Base-by-base conservation (phyloP, 1,140 invertebrate genomes). In the Plodia interpunctella region DNA sequence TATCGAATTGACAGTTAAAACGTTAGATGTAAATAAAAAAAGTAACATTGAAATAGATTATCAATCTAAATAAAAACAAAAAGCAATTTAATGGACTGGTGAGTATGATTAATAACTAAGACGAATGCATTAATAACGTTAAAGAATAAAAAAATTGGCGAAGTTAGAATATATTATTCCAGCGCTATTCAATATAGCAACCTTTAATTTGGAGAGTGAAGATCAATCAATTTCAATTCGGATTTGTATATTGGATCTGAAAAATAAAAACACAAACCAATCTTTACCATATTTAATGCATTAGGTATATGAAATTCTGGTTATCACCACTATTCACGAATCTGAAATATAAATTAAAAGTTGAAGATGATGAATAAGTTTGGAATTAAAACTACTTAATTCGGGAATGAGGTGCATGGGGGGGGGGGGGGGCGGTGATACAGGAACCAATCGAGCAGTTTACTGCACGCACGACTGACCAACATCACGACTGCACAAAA, bases 401-500 rank as follows among this genome's bases (percentile, higher is more conserved):
- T 72, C 55, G 60, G 61, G 60, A 57, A 65, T 59, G 65, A 65
- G 60, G 62, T 60, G 56, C 57, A 55, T 54, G 68, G 62, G 69
- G 60, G 55, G 60, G 57, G 62, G 57, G n/a, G n/a, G n/a, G n/a
- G n/a, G n/a, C n/a, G n/a, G n/a, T n/a, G n/a, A n/a, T 49, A 59
- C 53, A 66, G 62, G 64, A 71, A 74, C 71, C 69, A 77, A 76
- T 75, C 71, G 80, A 79, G 72, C 68, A 78, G 67, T 78, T 76
- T 73, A 69, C 63, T 77, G 73, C 77, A 85, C 80, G 82, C 78
- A 80, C 78, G 82, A 81, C 72, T 81, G 73, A 57, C 61, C 68
- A 77, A 73, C 70, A 65, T 78, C 76, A 83, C 73, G 78, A 80
- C 68, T 74, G 58, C 67, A 70, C 11, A 32, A 32, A 32, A 60